Evolutionary conservation across 1,140 invertebrate genomes (phyloP), one percentile per base, ranked within the genome.

Genomic region (Eubasilissa regina): DNA sequence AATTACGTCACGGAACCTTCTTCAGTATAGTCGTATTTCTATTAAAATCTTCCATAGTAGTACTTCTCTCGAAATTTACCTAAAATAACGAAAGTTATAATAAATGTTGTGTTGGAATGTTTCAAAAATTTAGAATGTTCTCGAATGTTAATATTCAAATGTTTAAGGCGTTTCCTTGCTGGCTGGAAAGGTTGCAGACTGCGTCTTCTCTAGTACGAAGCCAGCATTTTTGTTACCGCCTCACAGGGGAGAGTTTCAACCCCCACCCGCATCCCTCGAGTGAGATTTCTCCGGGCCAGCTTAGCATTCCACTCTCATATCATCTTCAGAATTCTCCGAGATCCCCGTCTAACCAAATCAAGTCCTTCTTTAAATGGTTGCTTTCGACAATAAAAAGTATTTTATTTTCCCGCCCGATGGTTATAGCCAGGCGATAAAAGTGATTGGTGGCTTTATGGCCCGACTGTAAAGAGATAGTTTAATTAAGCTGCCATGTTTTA

Each of bases 361-460:
- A 64, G 48, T 68, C 47, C 75, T 75, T 76, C 48, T 82, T 79
- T 79, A 82, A 82, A 82, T 77, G 81, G 74, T 79, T 73, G 60
- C 43, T 48, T 45, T 68, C 58, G 62, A 60, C 75, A 74, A 79
- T 79, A 82, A 79, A 79, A 79, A 82, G 77, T 79, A 82, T 77
- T 82, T 82, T 82, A 82, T 79, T 82, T 82, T 62, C 78, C 60
- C 70, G 51, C 62, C 60, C 77, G 74, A 82, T 82, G 77, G 81
- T 82, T 82, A 82, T 82, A 78, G 77, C 75, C 74, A 19, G 66
- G 78, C 68, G 48, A 82, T 82, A 82, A 82, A 82, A 79, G 81
- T 82, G 81, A 82, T 82, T 82, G 81, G 81, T 82, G 70, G 75
- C 62, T 79, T 82, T 82, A 82, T 80, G 56, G 70, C 58, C 44